phyloP scores from a whole-genome alignment of 30 jellyfish, hydroid and myxozoan species.

The Mastigias papua region DNA sequence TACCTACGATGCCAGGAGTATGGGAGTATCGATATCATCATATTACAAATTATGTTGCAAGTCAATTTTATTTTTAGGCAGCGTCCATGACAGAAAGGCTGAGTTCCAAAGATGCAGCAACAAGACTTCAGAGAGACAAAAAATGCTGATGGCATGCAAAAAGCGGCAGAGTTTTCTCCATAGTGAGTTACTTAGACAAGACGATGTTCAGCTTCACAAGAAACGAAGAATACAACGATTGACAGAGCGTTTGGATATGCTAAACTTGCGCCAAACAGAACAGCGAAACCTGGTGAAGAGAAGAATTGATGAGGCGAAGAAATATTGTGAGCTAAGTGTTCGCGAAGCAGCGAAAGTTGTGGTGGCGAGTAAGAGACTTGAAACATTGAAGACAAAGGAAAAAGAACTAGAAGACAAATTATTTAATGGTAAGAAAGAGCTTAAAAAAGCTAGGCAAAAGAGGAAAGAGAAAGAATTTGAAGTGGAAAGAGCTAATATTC shows the following conservation, averaged over 20 bases:
- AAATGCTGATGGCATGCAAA: conserved; percentile 42
- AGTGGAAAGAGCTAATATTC: conserved; percentile 57
- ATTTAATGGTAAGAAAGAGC: conserved; percentile 11
- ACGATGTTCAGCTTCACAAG: conserved; percentile 37
- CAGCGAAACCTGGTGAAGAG: conserved; percentile 62
- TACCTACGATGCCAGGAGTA: no score
- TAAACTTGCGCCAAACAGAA: conserved; percentile 55
- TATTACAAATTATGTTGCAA: no score
- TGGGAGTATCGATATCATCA: no score
- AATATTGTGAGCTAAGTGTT: conserved; percentile 48
- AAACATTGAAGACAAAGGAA: conserved; percentile 28
- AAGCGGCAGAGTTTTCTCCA: conserved; percentile 41
- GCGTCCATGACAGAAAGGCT: conserved; percentile 13
- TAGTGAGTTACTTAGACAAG: conserved; percentile 35
- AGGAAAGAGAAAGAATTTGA: conserved; percentile 56
- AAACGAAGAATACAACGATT: conserved; percentile 29
- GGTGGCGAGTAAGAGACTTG: conserved; percentile 17
- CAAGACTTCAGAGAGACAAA: conserved; percentile 61
- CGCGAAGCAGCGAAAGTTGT: conserved; percentile 73
- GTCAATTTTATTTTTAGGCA: conserved; percentile 30
- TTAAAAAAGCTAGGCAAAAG: conserved; percentile 9
- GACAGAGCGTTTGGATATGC: conserved; percentile 57
- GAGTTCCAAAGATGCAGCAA: conserved; percentile 6
- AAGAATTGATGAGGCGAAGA: conserved; percentile 59
- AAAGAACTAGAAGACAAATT: conserved; percentile 55